Conservation (phyloP, 2,113 vertebrate species). For the Brachypteracias leptosomus region DNA sequence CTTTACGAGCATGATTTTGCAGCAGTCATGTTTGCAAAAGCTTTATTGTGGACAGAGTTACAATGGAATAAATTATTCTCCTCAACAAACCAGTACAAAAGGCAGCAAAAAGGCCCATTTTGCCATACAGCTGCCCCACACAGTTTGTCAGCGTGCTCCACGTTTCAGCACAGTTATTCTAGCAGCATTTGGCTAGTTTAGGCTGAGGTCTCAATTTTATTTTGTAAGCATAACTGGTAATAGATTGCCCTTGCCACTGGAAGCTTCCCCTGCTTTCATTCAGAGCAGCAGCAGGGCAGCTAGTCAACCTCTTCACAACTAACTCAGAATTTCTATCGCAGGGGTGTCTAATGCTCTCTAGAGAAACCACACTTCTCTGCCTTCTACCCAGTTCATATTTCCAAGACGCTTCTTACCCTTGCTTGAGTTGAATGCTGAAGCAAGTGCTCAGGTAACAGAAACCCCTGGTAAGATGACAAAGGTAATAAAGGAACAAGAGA, state of each 20-base stretch:
- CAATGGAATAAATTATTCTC: background rate
- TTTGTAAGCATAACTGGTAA: background rate
- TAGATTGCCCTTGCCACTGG: background rate
- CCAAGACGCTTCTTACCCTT: background rate
- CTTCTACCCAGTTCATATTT: background rate
- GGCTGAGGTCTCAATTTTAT: background rate
- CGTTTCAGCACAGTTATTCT: background rate
- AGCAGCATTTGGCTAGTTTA: background rate
- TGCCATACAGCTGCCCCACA: background rate
- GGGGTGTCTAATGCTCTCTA: background rate
- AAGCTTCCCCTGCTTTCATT: background rate
- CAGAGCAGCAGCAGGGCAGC: background rate
- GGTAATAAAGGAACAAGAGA: background rate
- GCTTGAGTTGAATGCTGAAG: background rate
- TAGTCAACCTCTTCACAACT: background rate
- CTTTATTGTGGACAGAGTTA: background rate
- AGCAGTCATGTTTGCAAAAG: background rate
- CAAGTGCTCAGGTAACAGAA: background rate
- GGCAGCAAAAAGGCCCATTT: background rate
- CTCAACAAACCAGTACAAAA: background rate
- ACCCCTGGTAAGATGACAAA: background rate
- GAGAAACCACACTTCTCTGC: background rate
- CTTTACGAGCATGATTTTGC: background rate
- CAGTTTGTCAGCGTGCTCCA: rapidly evolving
- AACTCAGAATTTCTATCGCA: background rate